Percentiles rank a stretch among this genome's conserved stretches.
Evolutionary conservation across 2,888 invertebrate species (phyloP).

Genomic region (Timandra comae): DNA sequence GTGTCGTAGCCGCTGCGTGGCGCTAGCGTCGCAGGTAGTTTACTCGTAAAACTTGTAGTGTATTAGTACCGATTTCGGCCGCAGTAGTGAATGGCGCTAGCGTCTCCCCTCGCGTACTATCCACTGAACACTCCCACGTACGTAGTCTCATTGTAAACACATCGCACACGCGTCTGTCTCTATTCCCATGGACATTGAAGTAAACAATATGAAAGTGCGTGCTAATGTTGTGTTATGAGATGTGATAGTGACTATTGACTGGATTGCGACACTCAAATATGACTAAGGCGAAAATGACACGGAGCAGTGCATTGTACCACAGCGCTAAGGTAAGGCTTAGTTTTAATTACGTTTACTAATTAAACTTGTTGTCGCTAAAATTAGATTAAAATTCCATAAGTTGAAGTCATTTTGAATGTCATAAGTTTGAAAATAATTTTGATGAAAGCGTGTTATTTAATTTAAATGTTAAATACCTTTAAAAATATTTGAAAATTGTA

Average conservation of each 20-base stretch:
- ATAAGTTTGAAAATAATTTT: no score
- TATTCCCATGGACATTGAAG: conserved; percentile 43
- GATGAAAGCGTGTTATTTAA: conserved; percentile 16
- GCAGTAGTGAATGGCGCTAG: conserved; percentile 44
- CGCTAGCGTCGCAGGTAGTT: conserved; percentile 25
- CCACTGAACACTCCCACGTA: conserved; percentile 65
- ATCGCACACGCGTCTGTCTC: conserved; percentile 38
- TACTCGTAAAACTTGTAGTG: not conserved
- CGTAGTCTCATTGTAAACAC: conserved; percentile 67
- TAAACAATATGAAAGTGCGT: conserved; percentile 47
- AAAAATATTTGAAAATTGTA: no score
- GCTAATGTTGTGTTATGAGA: conserved; percentile 49
- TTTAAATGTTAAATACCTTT: conserved; percentile 14
- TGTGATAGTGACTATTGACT: conserved; percentile 41
- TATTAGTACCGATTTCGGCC: conserved; percentile 59
- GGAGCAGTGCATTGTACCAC: conserved; percentile 82
- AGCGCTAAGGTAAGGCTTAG: conserved; percentile 83
- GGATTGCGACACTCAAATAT: conserved; percentile 65
- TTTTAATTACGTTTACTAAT: no score
- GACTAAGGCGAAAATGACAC: conserved; percentile 77
- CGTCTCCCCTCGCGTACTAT: conserved; percentile 41
- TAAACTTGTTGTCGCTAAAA: no score
- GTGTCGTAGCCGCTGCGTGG: conserved; percentile 39
- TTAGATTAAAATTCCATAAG: no score
- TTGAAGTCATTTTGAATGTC: no score